A percentile compares a stretch with the other conserved stretches of the same genome.
phyloP scores from a whole-genome alignment of 2,113 vertebrate species.

The Microtus ochrogaster region DNA sequence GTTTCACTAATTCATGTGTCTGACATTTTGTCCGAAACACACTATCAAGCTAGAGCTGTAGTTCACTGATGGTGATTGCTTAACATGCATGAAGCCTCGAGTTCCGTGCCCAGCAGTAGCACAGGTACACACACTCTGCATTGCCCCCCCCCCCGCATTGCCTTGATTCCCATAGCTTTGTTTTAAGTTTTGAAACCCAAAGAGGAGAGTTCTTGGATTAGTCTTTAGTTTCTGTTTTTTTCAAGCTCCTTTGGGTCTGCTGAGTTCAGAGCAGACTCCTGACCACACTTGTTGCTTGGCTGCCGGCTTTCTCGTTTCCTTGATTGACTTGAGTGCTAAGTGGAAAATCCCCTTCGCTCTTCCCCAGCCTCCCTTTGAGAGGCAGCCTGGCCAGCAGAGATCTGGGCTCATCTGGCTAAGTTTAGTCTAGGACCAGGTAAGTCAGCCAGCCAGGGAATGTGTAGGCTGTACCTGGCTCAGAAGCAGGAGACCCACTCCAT shows the following conservation, averaged over 20 bases:
- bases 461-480: neutral
- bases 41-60: neutral
- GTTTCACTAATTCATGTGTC: neutral
- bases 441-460: neutral
- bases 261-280: neutral
- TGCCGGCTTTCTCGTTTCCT: neutral
- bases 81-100: no score
- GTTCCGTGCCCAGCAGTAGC: neutral
- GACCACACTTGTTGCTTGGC: neutral
- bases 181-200: slow-evolving; percentile 21
- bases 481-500: neutral
- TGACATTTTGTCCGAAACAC: neutral
- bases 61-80: neutral
- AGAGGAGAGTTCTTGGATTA: neutral
- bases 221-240: neutral
- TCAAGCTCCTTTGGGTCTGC: neutral
- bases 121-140: rapidly evolving
- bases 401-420: neutral
- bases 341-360: neutral
- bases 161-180: neutral
- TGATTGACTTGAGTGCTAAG: neutral
- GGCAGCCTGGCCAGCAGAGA: neutral
- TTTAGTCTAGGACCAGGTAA: neutral
- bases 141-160: neutral
- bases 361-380: neutral